Conservation (phyloP, 2,888 invertebrate species). For the Scaptodrosophila latifasciaeformis region DNA sequence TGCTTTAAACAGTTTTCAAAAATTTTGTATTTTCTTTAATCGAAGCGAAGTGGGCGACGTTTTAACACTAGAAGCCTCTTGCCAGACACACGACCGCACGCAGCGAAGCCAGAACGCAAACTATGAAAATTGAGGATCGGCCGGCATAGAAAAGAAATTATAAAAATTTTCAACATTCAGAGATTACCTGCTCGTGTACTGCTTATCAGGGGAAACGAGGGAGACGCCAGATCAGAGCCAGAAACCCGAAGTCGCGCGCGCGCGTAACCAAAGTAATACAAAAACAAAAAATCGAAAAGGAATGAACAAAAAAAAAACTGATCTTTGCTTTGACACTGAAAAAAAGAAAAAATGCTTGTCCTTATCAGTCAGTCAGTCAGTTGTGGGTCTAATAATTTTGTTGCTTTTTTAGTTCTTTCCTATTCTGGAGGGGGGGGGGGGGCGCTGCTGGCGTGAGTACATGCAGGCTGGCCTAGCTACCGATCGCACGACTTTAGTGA, state of each 20-base stretch:
- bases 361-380: constrained; percentile 1
- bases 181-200: constrained; percentile 11
- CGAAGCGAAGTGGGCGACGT: constrained; percentile 4
- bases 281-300: not conserved
- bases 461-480: not conserved
- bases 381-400: too few relatives aligned
- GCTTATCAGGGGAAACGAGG: constrained; percentile 27
- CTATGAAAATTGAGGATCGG: constrained; percentile 58
- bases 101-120: constrained; percentile 57
- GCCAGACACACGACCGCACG: constrained; percentile 51
- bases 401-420: too few relatives aligned
- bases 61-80: constrained; percentile 13
- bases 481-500: not conserved
- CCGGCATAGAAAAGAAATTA: constrained; percentile 41
- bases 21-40: too few relatives aligned
- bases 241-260: constrained; percentile 1
- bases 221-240: too few relatives aligned
- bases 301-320: not conserved
- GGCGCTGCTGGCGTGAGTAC: too few relatives aligned
- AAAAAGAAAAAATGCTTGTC: not conserved
- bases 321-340: constrained; percentile 2
- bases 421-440: too few relatives aligned
- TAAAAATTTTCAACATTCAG: too few relatives aligned
- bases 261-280: not conserved
- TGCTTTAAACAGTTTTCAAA: constrained; percentile 9